Conservation (phyloP, 30 jellyfish, hydroid and myxozoan species). For the Hydractinia echinata region DNA sequence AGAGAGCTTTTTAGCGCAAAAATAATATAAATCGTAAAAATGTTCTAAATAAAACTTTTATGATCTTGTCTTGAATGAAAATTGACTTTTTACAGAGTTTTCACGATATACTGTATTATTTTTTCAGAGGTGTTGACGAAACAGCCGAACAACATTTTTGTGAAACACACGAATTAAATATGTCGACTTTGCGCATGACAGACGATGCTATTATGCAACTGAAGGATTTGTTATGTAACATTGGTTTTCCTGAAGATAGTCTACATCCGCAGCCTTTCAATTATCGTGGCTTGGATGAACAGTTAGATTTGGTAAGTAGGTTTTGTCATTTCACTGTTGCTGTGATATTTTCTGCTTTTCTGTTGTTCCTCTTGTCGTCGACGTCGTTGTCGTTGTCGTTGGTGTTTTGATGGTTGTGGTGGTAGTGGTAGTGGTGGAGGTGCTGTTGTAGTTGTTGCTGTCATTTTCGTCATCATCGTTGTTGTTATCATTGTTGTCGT, state of each 20-base stretch:
- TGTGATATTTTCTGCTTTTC: not conserved
- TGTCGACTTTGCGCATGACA: slow-evolving; percentile 90
- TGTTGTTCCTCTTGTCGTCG: too few relatives aligned
- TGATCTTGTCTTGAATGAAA: not conserved
- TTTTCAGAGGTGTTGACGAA: slow-evolving; percentile 35
- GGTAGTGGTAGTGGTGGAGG: too few relatives aligned
- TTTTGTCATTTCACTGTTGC: not conserved
- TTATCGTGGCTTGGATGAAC: slow-evolving; percentile 85
- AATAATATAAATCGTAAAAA: not conserved
- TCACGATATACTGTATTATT: too few relatives aligned
- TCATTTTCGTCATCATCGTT: not conserved
- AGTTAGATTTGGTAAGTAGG: slow-evolving; percentile 85
- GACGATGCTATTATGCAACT: slow-evolving; percentile 93
- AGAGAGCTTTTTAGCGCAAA: not conserved
- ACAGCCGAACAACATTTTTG: slow-evolving; percentile 68
- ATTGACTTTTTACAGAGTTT: not conserved
- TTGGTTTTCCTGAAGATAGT: slow-evolving; percentile 96
- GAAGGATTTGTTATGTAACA: slow-evolving; percentile 81
- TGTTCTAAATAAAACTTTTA: not conserved
- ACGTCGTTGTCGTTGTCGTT: too few relatives aligned
- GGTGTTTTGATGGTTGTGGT: too few relatives aligned
- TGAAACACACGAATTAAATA: slow-evolving; percentile 59
- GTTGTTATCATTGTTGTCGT: not conserved
- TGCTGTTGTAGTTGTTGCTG: not conserved
- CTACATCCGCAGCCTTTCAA: slow-evolving; percentile 85